These are phyloP conservation scores for Drosophila suboccidentalis DNA, from an alignment of 2,888 invertebrate genomes.

Conservation along the genomic window DNA sequence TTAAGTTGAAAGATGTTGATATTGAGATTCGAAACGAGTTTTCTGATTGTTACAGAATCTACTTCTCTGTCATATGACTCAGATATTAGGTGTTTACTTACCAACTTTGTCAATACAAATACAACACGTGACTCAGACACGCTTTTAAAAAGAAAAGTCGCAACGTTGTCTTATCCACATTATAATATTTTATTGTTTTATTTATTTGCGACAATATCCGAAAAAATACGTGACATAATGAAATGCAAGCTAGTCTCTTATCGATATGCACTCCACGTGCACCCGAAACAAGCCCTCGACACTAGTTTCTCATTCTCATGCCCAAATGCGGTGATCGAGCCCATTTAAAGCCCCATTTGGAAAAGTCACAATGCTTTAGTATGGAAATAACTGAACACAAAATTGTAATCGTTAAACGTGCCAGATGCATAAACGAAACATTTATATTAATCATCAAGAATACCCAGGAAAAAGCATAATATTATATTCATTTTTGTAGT, in stretches of 20 bases:
- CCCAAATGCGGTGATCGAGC: constrained; percentile 36
- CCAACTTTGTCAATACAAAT: constrained; percentile 12
- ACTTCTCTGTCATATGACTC: constrained; percentile 5
- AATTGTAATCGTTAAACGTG: constrained; percentile 37
- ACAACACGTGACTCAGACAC: constrained; percentile 28
- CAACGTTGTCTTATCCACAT: constrained; percentile 24
- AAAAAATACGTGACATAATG: constrained; percentile 58
- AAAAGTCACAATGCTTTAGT: too few species aligned
- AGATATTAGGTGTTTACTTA: constrained; percentile 6
- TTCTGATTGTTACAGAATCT: neutral
- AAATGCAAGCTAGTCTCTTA: constrained; percentile 50
- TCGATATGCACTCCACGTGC: constrained; percentile 70
- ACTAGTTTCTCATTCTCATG: constrained; percentile 22
- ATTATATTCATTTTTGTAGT: neutral
- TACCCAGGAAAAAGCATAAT: constrained; percentile 2
- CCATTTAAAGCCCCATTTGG: constrained; percentile 41
- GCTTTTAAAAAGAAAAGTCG: constrained; percentile 9
- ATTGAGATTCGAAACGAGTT: neutral
- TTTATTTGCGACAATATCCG: constrained; percentile 33
- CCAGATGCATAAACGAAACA: constrained; percentile 4
- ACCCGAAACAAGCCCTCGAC: constrained; percentile 52
- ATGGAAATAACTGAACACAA: constrained; percentile 23
- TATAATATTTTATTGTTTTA: constrained; percentile 12
- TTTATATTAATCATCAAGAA: neutral
- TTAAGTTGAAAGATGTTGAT: constrained; percentile 12